Percentiles rank a stretch among this genome's conserved stretches.
Conservation (phyloP, 2,888 invertebrate genomes). For the Chorisops tibialis region DNA sequence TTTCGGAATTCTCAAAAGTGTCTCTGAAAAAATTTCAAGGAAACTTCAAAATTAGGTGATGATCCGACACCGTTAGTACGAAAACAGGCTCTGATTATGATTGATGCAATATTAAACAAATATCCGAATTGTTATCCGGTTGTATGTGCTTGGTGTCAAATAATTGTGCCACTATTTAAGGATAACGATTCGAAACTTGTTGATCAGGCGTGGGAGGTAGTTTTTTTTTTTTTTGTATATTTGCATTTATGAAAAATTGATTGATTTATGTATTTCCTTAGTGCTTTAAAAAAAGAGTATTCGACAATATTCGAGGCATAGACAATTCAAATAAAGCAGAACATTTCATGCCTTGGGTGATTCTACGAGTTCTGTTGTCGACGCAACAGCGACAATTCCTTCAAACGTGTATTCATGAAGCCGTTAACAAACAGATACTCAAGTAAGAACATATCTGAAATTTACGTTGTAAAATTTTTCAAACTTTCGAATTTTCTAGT, state of each 20-base stretch:
- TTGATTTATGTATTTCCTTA: too few relatives aligned
- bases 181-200: constrained; percentile 45
- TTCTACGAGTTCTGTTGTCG: constrained; percentile 43
- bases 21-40: constrained; percentile 38
- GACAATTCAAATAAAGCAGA: constrained; percentile 47
- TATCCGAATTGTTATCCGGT: constrained; percentile 48
- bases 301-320: constrained; percentile 45
- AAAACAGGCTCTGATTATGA: constrained; percentile 42
- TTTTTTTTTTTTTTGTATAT: neutral
- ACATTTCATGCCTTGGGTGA: constrained; percentile 50
- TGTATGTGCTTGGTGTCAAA: constrained; percentile 47
- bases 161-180: constrained; percentile 46
- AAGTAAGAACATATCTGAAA: constrained; percentile 29
- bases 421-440: constrained; percentile 37
- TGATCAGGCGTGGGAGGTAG: constrained; percentile 39
- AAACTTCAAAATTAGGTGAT: constrained; percentile 39
- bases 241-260: neutral
- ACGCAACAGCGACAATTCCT: constrained; percentile 46
- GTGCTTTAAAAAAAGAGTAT: constrained; percentile 46
- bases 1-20: neutral
- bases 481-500: constrained; percentile 35
- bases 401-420: constrained; percentile 41
- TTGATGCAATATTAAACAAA: constrained; percentile 42
- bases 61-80: constrained; percentile 45
- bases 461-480: neutral